phyloP scores from a whole-genome alignment of 92 coral and sea anemone species.

The Paragorgia papillata region DNA sequence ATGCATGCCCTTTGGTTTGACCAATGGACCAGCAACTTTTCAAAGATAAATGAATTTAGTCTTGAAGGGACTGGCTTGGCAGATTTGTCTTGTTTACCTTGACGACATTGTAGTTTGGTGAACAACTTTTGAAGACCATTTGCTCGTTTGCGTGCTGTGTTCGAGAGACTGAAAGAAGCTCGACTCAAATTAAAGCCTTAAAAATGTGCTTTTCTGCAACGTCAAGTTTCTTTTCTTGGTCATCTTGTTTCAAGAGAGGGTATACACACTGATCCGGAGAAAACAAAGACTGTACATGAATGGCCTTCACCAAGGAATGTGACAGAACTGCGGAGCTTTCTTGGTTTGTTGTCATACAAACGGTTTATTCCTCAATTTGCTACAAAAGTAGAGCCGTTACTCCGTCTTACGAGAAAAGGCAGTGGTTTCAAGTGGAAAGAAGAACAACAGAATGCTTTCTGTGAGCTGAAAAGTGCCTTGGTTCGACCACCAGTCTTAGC shows the following conservation, averaged over 20 bases:
- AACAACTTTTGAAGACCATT: slow-evolving; percentile 44
- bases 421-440: slow-evolving; percentile 46
- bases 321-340: slow-evolving; percentile 45
- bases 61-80: slow-evolving; percentile 47
- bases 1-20: slow-evolving; percentile 42
- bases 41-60: slow-evolving; percentile 44
- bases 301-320: slow-evolving; percentile 43
- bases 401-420: slow-evolving; percentile 22
- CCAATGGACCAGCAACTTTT: slow-evolving; percentile 53
- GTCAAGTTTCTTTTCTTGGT: slow-evolving; percentile 47
- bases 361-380: slow-evolving; percentile 44
- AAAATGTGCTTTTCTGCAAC: slow-evolving; percentile 50
- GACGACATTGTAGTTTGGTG: slow-evolving; percentile 61
- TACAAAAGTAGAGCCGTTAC: slow-evolving; percentile 36
- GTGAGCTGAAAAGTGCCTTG: slow-evolving; percentile 27
- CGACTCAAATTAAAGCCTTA: slow-evolving; percentile 48
- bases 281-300: slow-evolving; percentile 26
- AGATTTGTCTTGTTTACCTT: slow-evolving; percentile 56
- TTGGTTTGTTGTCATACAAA: slow-evolving; percentile 46
- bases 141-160: slow-evolving; percentile 43
- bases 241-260: slow-evolving; percentile 52
- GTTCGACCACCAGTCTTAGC: slow-evolving; percentile 38
- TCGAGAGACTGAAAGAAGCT: slow-evolving; percentile 46
- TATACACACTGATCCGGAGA: slow-evolving; percentile 51
- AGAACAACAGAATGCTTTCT: slow-evolving; percentile 50